Percentiles rank a stretch among this genome's conserved stretches.
These are phyloP conservation scores for Agrotis ipsilon DNA, from an alignment of 2,888 invertebrate species.

Conservation along the genomic window DNA sequence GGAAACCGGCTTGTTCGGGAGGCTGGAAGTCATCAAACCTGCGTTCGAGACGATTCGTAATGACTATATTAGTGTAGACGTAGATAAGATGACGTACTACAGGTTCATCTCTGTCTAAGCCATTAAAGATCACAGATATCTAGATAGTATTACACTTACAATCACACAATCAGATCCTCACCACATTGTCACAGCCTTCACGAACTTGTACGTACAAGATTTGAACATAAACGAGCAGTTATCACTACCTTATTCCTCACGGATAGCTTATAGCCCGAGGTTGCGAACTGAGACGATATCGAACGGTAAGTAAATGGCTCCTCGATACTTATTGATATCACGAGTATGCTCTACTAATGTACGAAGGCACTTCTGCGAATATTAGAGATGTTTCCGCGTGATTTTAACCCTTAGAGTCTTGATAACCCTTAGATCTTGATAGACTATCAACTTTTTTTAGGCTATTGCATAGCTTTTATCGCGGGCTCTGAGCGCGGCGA, in stretches of 20 bases:
- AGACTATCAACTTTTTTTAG: no score
- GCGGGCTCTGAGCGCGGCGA: no score
- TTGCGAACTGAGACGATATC: constrained; percentile 22
- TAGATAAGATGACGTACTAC: no score
- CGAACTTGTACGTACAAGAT: constrained; percentile 9
- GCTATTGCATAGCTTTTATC: no score
- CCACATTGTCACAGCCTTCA: constrained; percentile 7
- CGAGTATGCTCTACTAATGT: constrained; percentile 32
- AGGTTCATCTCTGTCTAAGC: no score
- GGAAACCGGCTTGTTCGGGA: no score
- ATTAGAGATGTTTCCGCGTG: constrained; percentile 29
- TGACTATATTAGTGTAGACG: no score
- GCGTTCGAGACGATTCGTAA: no score
- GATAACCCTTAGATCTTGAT: no score
- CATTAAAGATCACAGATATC: no score
- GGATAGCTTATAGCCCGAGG: constrained; percentile 30
- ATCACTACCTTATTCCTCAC: constrained; percentile 33
- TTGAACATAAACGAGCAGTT: constrained; percentile 25
- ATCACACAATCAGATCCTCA: neutral
- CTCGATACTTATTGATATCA: constrained; percentile 39
- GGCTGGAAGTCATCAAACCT: no score
- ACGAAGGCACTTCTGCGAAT: constrained; percentile 33
- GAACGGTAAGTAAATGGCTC: constrained; percentile 38
- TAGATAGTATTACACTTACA: neutral
- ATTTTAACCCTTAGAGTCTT: constrained; percentile 4